Base-by-base conservation (phyloP, 2,888 invertebrate genomes). In the Cosmopolites sordidus region DNA sequence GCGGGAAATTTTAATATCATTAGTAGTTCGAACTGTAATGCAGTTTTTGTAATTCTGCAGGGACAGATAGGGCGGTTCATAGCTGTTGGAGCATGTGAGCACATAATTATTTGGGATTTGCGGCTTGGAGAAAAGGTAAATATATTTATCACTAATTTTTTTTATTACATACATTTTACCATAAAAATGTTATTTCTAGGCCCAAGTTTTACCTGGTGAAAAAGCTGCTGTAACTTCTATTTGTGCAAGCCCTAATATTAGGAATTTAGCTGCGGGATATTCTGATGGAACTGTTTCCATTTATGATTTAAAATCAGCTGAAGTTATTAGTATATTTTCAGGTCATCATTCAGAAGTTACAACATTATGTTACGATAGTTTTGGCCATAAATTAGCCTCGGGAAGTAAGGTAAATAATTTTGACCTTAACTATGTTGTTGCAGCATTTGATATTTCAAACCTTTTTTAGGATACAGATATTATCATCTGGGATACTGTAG, bases 101-200 rank as follows among this genome's bases (percentile, higher is more conserved):
- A 93, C 80, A 87, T 95, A 56, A 83, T 89, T 66, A 81, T 98
- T 66, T 98, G 96, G 94, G 97, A 98, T 77, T 79, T 96, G 70
- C 82, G 90, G 69, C 83, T 90, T 5, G 85, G 87, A 37, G 87
- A 90, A 73, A 89, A 87, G 79, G 87, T 89, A 73, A 66, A 16
- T 45, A 41, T 37, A 37, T 37, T 37, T 11, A n/a, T 12, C 42
- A 58, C 60, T 44, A 22, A 41, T 39, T 58, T 49, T 72, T 38
- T 38, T 18, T 12, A 39, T 38, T 29, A 29, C 29, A n/a, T n/a
- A n/a, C n/a, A n/a, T n/a, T n/a, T n/a, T n/a, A n/a, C n/a, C n/a
- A n/a, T n/a, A 22, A 22, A 22, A 3, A 22, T 5, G 8, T 22
- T 30, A 69, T 49, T 73, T 76, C 58, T 71, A 92, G 85, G 84